These are phyloP conservation scores for Hirtodrosophila histrioides DNA, from an alignment of 2,888 invertebrate genomes.

Conservation along the genomic window DNA sequence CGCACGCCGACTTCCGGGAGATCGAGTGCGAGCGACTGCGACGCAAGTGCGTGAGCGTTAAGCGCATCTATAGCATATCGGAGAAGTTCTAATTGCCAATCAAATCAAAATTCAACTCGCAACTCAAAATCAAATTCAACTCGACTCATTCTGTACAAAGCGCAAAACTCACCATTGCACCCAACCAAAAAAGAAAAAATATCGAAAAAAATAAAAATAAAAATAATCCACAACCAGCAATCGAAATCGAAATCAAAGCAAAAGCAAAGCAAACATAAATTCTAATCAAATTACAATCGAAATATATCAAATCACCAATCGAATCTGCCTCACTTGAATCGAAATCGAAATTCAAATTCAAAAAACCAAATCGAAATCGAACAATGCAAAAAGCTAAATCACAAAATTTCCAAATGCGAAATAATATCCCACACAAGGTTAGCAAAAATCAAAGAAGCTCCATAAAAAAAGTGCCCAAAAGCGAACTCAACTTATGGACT, in stretches of 20 bases:
- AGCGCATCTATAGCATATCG: conserved; percentile 84
- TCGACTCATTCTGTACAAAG: conserved; percentile 45
- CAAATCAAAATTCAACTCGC: conserved; percentile 14
- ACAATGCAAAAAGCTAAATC: conserved; percentile 72
- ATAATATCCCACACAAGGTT: conserved; percentile 75
- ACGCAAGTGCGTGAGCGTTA: conserved; percentile 83
- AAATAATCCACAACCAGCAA: conserved; percentile 21
- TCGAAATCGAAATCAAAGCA: conserved; percentile 27
- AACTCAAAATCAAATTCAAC: conserved; percentile 36
- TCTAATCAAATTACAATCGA: conserved; percentile 8
- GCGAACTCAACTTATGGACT: conserved; percentile 21
- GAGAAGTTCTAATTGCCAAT: conserved; percentile 81
- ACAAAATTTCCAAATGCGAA: conserved; percentile 78
- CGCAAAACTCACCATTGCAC: conserved; percentile 53
- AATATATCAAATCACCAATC: conserved; percentile 48
- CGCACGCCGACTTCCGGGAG: conserved; percentile 82
- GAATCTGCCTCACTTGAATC: conserved; percentile 47
- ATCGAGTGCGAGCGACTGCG: conserved; percentile 83
- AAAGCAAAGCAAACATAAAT: neutral
- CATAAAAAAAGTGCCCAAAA: conserved; percentile 21
- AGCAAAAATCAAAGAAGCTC: conserved; percentile 53
- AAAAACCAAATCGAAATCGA: conserved; percentile 36
- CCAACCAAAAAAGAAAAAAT: conserved; percentile 7
- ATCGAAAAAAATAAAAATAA: neutral
- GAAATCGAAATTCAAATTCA: conserved; percentile 20